Base-by-base conservation (phyloP, 2,888 invertebrate species). In the Lasioglossum zephyrum region DNA sequence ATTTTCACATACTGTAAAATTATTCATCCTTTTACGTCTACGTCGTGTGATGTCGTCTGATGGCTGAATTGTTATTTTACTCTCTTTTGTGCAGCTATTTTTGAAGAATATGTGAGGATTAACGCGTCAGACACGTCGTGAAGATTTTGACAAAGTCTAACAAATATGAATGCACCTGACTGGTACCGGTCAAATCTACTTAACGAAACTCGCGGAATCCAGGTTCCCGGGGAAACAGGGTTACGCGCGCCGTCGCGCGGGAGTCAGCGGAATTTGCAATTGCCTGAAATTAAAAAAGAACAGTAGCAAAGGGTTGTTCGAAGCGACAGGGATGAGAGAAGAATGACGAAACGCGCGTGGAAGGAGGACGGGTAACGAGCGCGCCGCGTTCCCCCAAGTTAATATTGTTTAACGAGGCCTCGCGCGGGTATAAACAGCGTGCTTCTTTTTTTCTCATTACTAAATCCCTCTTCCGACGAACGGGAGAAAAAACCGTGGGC, bases 321-420 rank as follows among this genome's bases (percentile, higher is more conserved):
- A 31, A 31, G 6, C 26, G 13, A 26, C 5, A 16, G 26, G 60
- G 26, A 2, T 16, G 26, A 26, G 13, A 31, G 60, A 60, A 2
- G 60, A 26, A 31, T 26, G 13, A 26, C 26, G n/a, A 5, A n/a
- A 60, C 16, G 53, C 26, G 31, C 16, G 63, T 13, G 63, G 63
- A 16, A 44, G 47, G 22, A 13, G n/a, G n/a, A 36, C 22, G 26
- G 22, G 11, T 73, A 76, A 66, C 72, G 74, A 49, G 66, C 53
- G 78, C 22, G 22, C 53, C 53, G 53, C 53, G n/a, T 53, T 53
- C 9, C 53, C 70, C 84, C 6, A 47, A 63, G 77, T 84, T 85
- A 85, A 84, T 79, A 85, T 57, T 41, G 73, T 84, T 79, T 85
- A 85, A 85, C 73, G 77, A 80, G 80, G 47, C 69, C 44, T 77